A percentile compares a stretch with the other conserved stretches of the same genome.
Conservation (phyloP, 2,113 vertebrate species). For the Hippolais icterina region DNA sequence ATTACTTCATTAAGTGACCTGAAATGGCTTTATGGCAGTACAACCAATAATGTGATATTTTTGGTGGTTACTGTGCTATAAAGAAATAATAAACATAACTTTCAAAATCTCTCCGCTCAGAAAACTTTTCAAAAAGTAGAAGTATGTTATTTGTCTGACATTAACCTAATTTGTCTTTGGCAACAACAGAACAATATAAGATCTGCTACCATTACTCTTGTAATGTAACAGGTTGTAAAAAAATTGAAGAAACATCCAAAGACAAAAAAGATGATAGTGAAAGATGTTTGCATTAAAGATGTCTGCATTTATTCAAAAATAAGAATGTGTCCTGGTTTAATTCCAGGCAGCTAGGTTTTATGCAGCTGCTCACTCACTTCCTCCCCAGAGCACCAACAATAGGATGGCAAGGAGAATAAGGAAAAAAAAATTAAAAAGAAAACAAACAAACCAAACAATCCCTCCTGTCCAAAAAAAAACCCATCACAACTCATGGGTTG, state of each 20-base stretch:
- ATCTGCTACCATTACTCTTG: neutral
- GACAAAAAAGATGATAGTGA: neutral
- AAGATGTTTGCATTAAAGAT: neutral
- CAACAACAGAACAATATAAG: neutral
- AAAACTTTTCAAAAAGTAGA: neutral
- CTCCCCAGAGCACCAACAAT: neutral
- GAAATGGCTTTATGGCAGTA: neutral
- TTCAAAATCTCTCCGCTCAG: neutral
- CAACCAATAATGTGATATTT: neutral
- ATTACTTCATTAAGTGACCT: neutral
- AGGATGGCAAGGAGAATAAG: neutral
- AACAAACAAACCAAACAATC: neutral
- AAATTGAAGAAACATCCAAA: neutral
- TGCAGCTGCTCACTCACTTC: neutral
- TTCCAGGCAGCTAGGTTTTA: neutral
- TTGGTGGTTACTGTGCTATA: neutral
- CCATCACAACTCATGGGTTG: neutral
- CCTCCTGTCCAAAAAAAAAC: neutral
- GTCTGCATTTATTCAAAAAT: neutral
- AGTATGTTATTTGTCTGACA: neutral
- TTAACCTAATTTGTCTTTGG: neutral
- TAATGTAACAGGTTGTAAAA: rapidly evolving
- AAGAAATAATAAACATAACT: neutral
- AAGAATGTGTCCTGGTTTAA: neutral
- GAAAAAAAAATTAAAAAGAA: neutral